Evolutionary conservation across 2,888 invertebrate genomes (phyloP).

Genomic region (Taphrorychus bicolor): DNA sequence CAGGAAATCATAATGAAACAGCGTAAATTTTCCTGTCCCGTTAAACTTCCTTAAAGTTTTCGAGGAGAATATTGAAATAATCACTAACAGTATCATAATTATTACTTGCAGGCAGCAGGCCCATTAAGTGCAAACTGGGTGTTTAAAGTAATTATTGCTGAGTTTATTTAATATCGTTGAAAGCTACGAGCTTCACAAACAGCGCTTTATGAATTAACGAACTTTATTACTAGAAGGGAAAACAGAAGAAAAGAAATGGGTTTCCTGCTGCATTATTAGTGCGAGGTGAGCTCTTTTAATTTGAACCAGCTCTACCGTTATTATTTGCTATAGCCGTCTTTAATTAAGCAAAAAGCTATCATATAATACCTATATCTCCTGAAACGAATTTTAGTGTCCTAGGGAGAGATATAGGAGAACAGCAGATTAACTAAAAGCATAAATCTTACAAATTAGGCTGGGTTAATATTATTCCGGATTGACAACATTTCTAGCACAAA

Average conservation of each 20-base stretch:
- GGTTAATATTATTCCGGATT: background rate
- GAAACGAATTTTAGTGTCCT: too few relatives aligned
- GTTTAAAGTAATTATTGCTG: background rate
- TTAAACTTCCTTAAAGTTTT: background rate
- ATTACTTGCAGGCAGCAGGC: background rate
- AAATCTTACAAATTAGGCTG: background rate
- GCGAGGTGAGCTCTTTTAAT: too few relatives aligned
- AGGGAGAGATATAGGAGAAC: too few relatives aligned
- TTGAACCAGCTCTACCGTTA: too few relatives aligned
- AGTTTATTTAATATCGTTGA: background rate
- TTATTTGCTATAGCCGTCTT: too few relatives aligned
- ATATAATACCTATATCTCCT: too few relatives aligned
- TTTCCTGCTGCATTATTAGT: too few relatives aligned
- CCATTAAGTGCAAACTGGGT: background rate
- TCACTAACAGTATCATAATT: background rate
- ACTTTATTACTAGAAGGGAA: background rate
- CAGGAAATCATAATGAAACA: background rate
- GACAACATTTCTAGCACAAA: too few relatives aligned
- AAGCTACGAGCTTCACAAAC: background rate
- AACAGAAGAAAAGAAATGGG: background rate
- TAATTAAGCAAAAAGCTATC: too few relatives aligned
- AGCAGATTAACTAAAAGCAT: background rate
- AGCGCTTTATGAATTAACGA: background rate
- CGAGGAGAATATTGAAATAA: background rate
- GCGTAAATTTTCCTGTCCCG: background rate